These are phyloP conservation scores for Diabrotica undecimpunctata DNA, from an alignment of 1,140 invertebrate species.

Conservation along the genomic window DNA sequence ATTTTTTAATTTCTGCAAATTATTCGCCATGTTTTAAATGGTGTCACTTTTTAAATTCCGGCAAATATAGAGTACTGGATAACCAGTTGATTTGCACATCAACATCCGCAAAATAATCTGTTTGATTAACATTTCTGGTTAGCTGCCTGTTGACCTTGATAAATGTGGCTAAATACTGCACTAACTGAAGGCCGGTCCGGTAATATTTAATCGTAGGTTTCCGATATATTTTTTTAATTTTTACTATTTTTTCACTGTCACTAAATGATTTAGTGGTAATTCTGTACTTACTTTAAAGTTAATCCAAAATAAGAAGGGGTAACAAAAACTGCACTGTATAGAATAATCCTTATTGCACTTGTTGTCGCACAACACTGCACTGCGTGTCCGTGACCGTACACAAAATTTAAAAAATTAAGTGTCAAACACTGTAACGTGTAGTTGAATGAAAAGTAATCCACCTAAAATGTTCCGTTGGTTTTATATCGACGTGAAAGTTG, in stretches of 20 bases:
- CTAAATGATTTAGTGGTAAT: not conserved
- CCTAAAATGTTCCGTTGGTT: slow-evolving; percentile 45
- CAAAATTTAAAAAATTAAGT: slow-evolving; percentile 22
- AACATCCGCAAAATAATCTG: no score
- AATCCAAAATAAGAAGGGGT: slow-evolving; percentile 6
- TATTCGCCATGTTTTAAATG: no score
- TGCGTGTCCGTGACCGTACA: slow-evolving; percentile 15
- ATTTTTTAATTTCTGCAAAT: no score
- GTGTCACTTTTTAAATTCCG: no score
- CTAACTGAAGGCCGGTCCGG: slow-evolving; percentile 6
- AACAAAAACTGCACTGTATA: slow-evolving; percentile 15
- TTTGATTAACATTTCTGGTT: not conserved
- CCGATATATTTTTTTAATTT: not conserved
- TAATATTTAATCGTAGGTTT: not conserved
- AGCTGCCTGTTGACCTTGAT: not conserved
- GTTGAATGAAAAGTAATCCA: slow-evolving; percentile 41
- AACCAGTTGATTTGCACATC: no score
- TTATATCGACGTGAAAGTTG: slow-evolving; percentile 47
- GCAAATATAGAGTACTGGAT: no score
- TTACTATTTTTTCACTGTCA: slow-evolving; percentile 6
- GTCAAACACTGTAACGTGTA: slow-evolving; percentile 27
- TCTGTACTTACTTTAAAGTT: slow-evolving; percentile 7
- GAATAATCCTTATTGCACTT: slow-evolving; percentile 24
- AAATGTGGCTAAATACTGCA: not conserved
- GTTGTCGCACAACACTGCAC: slow-evolving; percentile 26